Base-by-base conservation (phyloP, 2,888 invertebrate species). In the Amphipoea lucens region DNA sequence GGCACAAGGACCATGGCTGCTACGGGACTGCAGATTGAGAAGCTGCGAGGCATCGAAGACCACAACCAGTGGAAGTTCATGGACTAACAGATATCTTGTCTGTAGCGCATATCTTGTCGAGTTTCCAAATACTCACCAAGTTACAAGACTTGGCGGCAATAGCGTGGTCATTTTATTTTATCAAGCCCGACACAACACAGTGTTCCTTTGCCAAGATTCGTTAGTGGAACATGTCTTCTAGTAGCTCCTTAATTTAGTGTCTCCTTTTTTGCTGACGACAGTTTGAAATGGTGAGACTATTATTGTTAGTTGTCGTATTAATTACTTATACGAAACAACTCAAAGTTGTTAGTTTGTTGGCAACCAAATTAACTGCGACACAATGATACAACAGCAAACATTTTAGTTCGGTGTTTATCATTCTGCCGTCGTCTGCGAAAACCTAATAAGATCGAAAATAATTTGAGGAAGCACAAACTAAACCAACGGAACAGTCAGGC, bases 121-220 rank as follows among this genome's bases (percentile, higher is more conserved):
- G 63, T 57, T 62, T 36, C 36, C 36, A 20, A 42, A 65, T 48
- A 48, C 11, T 62, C 9, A 17, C 7, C 14, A 69, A 14, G 57
- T 63, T 29, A 60, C 29, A 71, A 54, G 29, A 48, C 29, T 45
- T 69, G 65, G 76, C 57, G 45, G 45, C 66, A 29, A 51, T 60
- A 51, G 66, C 11, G 65, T 54, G 51, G 60, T 65, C 63, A 67
- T 78, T 73, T 74, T 74, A 78, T 86, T 78, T 78, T n/a, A 74
- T 67, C 17, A 77, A 40, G 45, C 54, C n/a, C 57, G 60, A 48
- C 40, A 76, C 70, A 65, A 51, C 57, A 54, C 71, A 20, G 45
- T 23, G 17, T 62, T 70, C 45, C 29, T 65, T n/a, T 82, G 86
- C 86, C 86, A 81, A 86, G 63, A 71, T 57, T 83, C 78, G 78